Percentiles rank a stretch among this genome's conserved stretches.
These are phyloP conservation scores for Notamacropus eugenii DNA, from an alignment of 2,797 vertebrate genomes.

Conservation along the genomic window DNA sequence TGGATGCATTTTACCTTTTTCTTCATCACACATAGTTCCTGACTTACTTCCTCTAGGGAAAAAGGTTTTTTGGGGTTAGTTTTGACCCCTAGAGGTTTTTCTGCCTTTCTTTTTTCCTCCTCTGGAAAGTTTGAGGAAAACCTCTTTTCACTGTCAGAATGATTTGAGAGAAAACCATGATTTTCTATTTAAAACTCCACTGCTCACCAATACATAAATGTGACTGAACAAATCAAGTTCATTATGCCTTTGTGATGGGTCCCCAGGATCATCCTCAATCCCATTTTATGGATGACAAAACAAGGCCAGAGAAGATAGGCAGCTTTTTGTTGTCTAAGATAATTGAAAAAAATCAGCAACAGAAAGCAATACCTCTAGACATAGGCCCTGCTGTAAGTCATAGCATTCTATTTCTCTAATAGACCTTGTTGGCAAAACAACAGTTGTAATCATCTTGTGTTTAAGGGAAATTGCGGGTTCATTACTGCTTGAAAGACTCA, in stretches of 20 bases:
- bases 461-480: background rate
- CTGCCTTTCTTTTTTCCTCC: slow-evolving; percentile 14
- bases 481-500: background rate
- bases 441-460: background rate
- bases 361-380: accelerated
- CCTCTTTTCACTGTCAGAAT: slow-evolving; percentile 1
- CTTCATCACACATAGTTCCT: background rate
- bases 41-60: background rate
- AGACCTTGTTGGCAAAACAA: background rate
- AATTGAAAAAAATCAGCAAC: background rate
- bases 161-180: slow-evolving; percentile 37
- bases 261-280: background rate
- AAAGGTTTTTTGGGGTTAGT: background rate
- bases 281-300: background rate
- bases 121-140: slow-evolving; percentile 50
- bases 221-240: slow-evolving; percentile 12
- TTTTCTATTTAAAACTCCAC: slow-evolving; percentile 46
- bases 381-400: accelerated
- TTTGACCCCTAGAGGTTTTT: background rate
- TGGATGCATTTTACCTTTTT: background rate
- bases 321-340: background rate
- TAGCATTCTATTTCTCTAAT: background rate
- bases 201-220: slow-evolving; percentile 13
- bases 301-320: background rate
- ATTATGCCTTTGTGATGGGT: background rate